Conservation (phyloP, 2,113 vertebrate species). For the Bolborhynchus lineola region DNA sequence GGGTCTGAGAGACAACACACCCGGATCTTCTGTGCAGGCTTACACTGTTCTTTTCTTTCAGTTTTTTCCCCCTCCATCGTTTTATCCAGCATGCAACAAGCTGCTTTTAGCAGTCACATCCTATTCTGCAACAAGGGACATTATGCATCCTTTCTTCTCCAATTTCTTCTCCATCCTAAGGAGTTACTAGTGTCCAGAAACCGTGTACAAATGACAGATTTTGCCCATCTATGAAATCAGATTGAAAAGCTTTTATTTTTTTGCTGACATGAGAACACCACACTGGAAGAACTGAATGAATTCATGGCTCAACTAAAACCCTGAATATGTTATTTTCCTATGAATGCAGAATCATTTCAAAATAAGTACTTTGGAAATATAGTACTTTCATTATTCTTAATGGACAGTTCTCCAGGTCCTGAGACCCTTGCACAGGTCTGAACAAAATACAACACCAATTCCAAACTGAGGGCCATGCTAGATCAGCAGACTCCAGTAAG, state of each 20-base stretch:
- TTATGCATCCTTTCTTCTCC: background rate
- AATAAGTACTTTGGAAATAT: background rate
- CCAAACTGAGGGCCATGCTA: background rate
- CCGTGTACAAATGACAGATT: background rate
- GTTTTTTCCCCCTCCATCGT: background rate
- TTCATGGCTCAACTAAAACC: background rate
- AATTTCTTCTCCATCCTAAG: background rate
- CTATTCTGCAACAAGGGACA: background rate
- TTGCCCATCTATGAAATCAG: background rate
- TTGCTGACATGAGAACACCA: background rate
- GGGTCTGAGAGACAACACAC: conserved; percentile 34
- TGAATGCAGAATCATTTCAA: background rate
- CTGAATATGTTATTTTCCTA: background rate
- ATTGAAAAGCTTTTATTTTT: background rate
- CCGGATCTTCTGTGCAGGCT: background rate
- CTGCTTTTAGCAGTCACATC: background rate
- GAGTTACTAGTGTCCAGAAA: background rate
- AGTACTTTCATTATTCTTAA: background rate
- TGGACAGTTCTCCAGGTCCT: background rate
- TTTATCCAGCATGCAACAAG: background rate
- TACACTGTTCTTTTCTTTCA: background rate
- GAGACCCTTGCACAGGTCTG: background rate
- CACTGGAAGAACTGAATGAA: background rate
- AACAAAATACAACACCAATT: background rate
- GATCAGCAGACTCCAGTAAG: background rate